A percentile compares a stretch with the other conserved stretches of the same genome.
phyloP scores from a whole-genome alignment of 2,888 invertebrate genomes.

The Notocelia uddmanniana region DNA sequence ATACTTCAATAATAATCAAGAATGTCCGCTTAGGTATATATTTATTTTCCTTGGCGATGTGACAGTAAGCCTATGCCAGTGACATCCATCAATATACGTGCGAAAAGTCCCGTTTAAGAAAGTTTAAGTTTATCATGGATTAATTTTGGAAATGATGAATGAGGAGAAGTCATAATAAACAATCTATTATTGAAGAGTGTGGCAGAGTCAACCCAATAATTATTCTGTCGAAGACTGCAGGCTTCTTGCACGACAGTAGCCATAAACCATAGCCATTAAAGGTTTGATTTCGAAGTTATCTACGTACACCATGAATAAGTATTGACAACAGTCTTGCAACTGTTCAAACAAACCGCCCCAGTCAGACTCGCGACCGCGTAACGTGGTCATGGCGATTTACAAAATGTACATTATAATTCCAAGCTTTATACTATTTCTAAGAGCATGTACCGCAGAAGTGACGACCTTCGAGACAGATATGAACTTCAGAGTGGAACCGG shows the following conservation, averaged over 20 bases:
- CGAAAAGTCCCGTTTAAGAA: too few relatives aligned
- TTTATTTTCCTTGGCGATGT: too few relatives aligned
- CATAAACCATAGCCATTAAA: neutral
- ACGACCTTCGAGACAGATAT: conserved; percentile 68
- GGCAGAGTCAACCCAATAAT: neutral
- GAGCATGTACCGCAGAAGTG: conserved; percentile 53
- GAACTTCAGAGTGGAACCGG: conserved; percentile 73
- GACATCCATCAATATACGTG: too few relatives aligned
- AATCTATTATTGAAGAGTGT: too few relatives aligned
- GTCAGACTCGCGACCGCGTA: conserved; percentile 20
- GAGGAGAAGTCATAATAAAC: too few relatives aligned
- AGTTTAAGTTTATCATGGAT: too few relatives aligned
- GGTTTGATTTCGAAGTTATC: neutral
- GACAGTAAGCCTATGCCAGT: too few relatives aligned
- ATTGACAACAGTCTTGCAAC: conserved; percentile 49
- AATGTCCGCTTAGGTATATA: too few relatives aligned
- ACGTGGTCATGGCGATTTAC: conserved; percentile 24
- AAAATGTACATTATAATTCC: conserved; percentile 50
- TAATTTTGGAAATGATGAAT: too few relatives aligned
- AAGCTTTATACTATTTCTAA: conserved; percentile 48
- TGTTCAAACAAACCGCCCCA: conserved; percentile 55
- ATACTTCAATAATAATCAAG: too few relatives aligned
- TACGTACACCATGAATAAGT: conserved; percentile 1
- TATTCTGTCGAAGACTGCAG: neutral
- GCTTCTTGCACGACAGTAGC: neutral